These are phyloP conservation scores for Sylvia borin DNA, from an alignment of 2,797 vertebrate genomes.

Conservation along the genomic window DNA sequence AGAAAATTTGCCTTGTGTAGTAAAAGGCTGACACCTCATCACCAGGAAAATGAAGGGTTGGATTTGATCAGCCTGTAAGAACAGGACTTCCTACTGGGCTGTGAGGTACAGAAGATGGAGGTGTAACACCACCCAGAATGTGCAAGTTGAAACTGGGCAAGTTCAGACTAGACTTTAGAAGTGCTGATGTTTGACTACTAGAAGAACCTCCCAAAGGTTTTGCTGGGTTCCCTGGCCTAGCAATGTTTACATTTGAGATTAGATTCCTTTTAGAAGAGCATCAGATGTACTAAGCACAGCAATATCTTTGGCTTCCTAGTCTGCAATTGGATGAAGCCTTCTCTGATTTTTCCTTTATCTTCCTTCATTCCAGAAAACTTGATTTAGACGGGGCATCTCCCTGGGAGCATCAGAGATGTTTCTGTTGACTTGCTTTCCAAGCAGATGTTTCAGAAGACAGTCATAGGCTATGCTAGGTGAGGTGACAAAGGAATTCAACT, in stretches of 20 bases:
- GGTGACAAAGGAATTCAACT: neutral
- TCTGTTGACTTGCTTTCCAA: neutral
- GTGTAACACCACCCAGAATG: neutral
- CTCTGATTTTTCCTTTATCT: neutral
- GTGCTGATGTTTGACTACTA: neutral
- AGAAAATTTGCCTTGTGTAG: neutral
- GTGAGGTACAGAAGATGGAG: neutral
- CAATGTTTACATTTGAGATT: neutral
- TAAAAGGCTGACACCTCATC: neutral
- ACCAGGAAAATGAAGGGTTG: neutral
- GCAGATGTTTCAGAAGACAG: neutral
- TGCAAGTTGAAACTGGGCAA: neutral
- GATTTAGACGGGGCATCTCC: neutral
- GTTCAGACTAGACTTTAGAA: conserved; percentile 12
- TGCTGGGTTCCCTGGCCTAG: neutral
- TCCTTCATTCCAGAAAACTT: neutral
- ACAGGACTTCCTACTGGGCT: neutral
- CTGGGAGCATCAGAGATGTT: neutral
- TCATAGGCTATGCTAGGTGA: neutral
- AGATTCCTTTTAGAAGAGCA: neutral
- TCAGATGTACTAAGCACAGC: neutral
- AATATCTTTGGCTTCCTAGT: neutral
- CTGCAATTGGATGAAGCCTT: neutral
- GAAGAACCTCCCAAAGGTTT: neutral
- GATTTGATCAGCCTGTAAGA: neutral